Base-by-base conservation (phyloP, 2,113 vertebrate genomes). In the Stictonetta naevosa region DNA sequence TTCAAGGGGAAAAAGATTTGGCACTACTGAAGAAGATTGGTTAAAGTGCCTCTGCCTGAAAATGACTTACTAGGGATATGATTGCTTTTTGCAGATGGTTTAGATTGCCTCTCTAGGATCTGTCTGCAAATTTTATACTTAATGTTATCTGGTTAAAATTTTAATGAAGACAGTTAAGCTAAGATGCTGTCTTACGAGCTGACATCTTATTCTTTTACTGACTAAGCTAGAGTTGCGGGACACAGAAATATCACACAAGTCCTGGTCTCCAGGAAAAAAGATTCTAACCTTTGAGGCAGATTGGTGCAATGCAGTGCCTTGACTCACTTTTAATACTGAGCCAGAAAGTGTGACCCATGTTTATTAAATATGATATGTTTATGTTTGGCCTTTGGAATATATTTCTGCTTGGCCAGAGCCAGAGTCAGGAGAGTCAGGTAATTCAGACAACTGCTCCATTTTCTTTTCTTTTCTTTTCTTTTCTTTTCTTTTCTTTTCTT, bases 291-390 rank as follows among this genome's bases (percentile, higher is more conserved):
- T 59, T 52, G 20, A 82, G 88, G 48, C 62, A 91, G 38, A n/a
- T 12, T 71, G 71, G n/a, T 76, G 87, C 74, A 91, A 34, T 74
- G 66, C 78, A 76, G 44, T 31, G 40, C 62, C 33, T 33, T 48
- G 67, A 29, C 21, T 73, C 36, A 36, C 38, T 64, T 64, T 31
- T 36, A 75, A 50, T 68, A 86, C 1, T n/a, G 52, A 95, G 42
- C 34, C 52, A 67, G 74, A 71, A 64, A 80, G 44, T 44, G 13
- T 0, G 0, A 74, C 19, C 52, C 25, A 7, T 3, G 0, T 13
- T 77, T 71, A 88, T 72, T 73, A 76, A 83, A 52, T 69, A 76
- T 69, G 15, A 14, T 16, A 36, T 33, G 28, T 17, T 86, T 33
- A 13, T 50, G 8, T 53, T 76, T 66, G 38, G 29, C n/a, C 46